These are phyloP conservation scores for Notoglanidium macrostoma DNA, from an alignment of 2,797 vertebrate species.

Conservation along the genomic window DNA sequence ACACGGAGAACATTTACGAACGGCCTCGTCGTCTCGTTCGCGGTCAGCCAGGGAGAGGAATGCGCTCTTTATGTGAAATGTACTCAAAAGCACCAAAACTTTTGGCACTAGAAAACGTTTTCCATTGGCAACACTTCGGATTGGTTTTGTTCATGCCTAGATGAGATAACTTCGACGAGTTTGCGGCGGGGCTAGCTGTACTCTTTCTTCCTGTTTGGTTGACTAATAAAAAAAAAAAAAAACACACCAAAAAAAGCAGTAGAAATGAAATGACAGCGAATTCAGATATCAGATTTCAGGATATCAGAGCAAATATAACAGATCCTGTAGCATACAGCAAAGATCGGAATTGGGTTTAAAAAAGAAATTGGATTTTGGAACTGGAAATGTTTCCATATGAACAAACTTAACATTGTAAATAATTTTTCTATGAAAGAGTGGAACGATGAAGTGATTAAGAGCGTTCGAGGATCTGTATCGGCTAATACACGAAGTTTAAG, in stretches of 20 bases:
- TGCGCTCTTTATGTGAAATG: not conserved
- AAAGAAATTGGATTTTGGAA: not conserved
- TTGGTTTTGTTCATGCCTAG: not conserved
- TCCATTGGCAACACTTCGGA: not conserved
- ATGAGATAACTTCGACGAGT: not conserved
- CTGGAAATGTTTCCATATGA: not conserved
- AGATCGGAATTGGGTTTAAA: not conserved
- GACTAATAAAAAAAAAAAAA: not conserved
- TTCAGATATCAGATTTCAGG: not conserved
- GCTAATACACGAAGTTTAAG: not conserved
- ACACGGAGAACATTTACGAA: conserved; percentile 25
- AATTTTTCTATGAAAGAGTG: not conserved
- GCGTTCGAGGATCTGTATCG: not conserved
- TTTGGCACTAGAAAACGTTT: not conserved
- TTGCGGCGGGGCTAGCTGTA: not conserved
- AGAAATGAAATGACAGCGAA: no score
- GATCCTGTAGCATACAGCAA: not conserved
- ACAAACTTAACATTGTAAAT: not conserved
- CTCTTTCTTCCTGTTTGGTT: not conserved
- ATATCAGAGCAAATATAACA: not conserved
- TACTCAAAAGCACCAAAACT: not conserved
- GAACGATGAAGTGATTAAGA: not conserved
- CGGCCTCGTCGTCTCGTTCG: not conserved
- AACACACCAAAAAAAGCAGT: not conserved
- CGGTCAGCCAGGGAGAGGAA: not conserved